phyloP scores from a whole-genome alignment of 2,888 invertebrate species.

The Melinopterus prodromus region DNA sequence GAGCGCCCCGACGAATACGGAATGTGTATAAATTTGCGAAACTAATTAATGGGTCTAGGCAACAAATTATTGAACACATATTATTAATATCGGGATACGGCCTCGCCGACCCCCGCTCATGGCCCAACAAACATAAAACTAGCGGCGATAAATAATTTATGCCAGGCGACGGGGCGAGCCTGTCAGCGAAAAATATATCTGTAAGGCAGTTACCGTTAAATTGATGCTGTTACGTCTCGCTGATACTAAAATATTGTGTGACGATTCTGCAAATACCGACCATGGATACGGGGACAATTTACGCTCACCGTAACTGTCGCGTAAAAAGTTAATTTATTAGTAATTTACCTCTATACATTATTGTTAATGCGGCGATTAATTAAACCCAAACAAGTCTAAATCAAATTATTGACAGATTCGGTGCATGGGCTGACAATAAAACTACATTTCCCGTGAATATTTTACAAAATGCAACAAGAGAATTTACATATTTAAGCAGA shows the following conservation, averaged over 20 bases:
- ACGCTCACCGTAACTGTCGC: not conserved
- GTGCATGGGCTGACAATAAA: not conserved
- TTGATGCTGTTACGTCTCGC: not conserved
- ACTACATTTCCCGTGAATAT: not conserved
- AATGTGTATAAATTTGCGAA: constrained; percentile 26
- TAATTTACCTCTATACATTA: not conserved
- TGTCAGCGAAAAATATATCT: constrained; percentile 20
- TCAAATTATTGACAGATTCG: not conserved
- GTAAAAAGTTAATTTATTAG: not conserved
- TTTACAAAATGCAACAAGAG: no score
- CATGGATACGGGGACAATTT: not conserved
- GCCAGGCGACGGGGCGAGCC: constrained; percentile 1
- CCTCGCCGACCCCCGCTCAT: constrained; percentile 5
- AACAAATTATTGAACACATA: constrained; percentile 21
- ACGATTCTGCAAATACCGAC: not conserved
- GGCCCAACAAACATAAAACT: constrained; percentile 20
- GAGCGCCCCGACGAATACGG: constrained; percentile 22
- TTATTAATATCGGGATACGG: constrained; percentile 20
- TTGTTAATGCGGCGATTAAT: not conserved
- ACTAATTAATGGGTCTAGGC: constrained; percentile 21
- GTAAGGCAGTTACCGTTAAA: constrained; percentile 16
- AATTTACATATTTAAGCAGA: no score
- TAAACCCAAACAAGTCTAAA: not conserved
- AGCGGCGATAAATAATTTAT: constrained; percentile 24
- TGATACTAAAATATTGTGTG: constrained; percentile 4